These are phyloP conservation scores for Alentia gelatinosa DNA, from an alignment of 2,888 invertebrate genomes.

Conservation along the genomic window DNA sequence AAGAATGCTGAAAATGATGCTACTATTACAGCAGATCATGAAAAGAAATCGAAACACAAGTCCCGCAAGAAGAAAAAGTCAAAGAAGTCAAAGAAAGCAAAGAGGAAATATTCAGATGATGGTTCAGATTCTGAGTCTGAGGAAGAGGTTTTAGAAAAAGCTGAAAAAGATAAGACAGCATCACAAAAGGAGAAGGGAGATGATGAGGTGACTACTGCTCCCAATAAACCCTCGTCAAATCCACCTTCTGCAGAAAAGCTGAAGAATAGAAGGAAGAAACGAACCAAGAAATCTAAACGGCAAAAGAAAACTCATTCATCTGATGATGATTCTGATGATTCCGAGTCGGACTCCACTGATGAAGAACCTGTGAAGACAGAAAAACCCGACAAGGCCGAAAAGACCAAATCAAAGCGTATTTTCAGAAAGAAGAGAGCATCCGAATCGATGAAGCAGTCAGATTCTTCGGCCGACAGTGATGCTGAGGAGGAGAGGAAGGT, in stretches of 20 bases:
- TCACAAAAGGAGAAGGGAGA: not conserved
- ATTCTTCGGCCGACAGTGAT: conserved; percentile 38
- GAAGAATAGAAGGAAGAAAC: conserved; percentile 60
- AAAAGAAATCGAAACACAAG: conserved; percentile 43
- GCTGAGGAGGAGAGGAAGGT: not conserved
- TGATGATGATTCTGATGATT: conserved; percentile 50
- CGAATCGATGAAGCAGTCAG: conserved; percentile 39
- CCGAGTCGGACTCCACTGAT: conserved; percentile 17
- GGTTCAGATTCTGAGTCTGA: conserved; percentile 53
- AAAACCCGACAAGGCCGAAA: conserved; percentile 38
- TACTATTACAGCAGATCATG: not conserved
- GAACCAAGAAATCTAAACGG: conserved; percentile 14
- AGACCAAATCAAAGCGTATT: conserved; percentile 54
- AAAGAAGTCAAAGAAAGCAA: conserved; percentile 57
- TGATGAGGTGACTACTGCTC: not conserved
- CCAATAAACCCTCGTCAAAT: not conserved
- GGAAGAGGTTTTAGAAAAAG: conserved; percentile 14
- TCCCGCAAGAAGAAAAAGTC: conserved; percentile 50
- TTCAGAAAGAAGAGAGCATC: conserved; percentile 60
- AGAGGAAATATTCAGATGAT: conserved; percentile 61
- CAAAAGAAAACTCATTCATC: conserved; percentile 26
- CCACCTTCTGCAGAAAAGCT: conserved; percentile 17
- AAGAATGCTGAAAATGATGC: not conserved
- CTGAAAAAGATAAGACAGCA: conserved; percentile 6
- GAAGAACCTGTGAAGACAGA: conserved; percentile 28